Evolutionary conservation across 2,113 vertebrate species (phyloP).

Genomic region (Malurus cyaneus): DNA sequence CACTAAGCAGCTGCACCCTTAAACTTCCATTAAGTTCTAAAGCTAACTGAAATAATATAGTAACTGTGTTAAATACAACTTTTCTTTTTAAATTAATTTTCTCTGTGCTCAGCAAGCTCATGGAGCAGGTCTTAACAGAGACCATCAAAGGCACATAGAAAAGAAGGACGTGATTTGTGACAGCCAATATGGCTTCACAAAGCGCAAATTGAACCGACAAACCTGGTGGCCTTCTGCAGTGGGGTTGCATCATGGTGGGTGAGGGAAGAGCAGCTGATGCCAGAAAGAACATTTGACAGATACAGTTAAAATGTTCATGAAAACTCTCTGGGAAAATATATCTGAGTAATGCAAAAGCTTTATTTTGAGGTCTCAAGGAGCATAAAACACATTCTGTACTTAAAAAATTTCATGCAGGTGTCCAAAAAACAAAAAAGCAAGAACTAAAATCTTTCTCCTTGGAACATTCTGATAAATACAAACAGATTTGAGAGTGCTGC

Average conservation of each 20-base stretch:
- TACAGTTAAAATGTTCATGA: background rate
- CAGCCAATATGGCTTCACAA: rapidly evolving
- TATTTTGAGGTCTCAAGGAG: background rate
- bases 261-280: background rate
- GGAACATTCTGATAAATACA: background rate
- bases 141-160: background rate
- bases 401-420: background rate
- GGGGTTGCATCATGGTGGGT: background rate
- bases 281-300: background rate
- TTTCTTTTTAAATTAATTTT: background rate
- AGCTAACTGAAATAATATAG: background rate
- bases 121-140: background rate
- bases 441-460: background rate
- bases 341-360: background rate
- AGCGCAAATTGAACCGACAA: background rate
- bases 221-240: background rate
- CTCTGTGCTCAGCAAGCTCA: background rate
- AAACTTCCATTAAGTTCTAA: background rate
- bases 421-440: background rate
- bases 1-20: background rate
- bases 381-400: background rate
- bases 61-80: background rate
- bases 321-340: background rate
- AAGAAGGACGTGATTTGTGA: background rate
- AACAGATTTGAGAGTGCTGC: background rate